phyloP scores from a whole-genome alignment of 2,797 vertebrate genomes.

The Lepilemur septentrionalis region DNA sequence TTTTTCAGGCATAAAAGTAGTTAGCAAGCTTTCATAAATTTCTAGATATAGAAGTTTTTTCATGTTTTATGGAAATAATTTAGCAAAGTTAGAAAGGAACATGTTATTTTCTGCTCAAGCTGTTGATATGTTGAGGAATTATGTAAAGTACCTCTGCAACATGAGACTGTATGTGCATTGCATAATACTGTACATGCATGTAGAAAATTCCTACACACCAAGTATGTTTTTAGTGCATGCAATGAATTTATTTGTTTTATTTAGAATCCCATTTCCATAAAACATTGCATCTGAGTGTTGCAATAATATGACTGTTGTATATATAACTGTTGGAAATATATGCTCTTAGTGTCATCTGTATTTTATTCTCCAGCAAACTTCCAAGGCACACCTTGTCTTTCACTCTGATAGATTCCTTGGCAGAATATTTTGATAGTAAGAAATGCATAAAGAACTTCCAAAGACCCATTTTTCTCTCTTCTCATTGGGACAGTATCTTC shows the following conservation, averaged over 20 bases:
- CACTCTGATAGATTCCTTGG: neutral
- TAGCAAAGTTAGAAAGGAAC: neutral
- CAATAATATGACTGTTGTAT: neutral
- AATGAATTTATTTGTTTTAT: neutral
- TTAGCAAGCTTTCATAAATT: neutral
- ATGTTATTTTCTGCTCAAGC: neutral
- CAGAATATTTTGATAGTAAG: neutral
- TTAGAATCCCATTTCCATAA: neutral
- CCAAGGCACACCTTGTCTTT: neutral
- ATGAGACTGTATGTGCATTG: neutral
- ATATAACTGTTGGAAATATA: neutral
- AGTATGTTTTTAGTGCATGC: neutral
- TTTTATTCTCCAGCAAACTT: neutral
- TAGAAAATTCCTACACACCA: neutral
- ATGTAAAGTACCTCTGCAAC: neutral
- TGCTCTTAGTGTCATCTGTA: neutral
- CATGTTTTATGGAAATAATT: neutral
- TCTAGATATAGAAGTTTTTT: neutral
- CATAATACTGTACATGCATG: accelerated
- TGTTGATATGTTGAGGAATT: neutral
- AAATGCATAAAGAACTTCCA: neutral
- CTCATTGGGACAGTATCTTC: neutral
- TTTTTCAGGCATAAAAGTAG: slow-evolving; percentile 17
- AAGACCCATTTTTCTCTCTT: slow-evolving; percentile 10
- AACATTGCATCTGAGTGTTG: no score